Conservation (phyloP, 1,140 invertebrate genomes). For the Pogonus chalceus region DNA sequence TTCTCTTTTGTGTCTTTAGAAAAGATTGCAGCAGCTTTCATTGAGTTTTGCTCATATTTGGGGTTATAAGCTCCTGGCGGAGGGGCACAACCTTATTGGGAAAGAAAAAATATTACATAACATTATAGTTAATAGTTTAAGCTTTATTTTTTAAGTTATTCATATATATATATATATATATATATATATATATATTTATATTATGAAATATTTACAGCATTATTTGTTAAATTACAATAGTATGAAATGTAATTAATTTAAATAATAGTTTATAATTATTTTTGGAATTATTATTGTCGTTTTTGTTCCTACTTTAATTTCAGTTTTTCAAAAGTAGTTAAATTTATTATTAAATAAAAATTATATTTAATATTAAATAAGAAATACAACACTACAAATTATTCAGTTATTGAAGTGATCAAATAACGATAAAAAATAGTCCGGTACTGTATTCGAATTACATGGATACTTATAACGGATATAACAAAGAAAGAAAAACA, state of each 20-base stretch:
- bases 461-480: too few species aligned
- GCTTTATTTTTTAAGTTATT: neutral
- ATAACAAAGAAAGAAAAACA: too few species aligned
- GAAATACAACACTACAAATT: too few species aligned
- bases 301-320: too few species aligned
- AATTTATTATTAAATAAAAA: too few species aligned
- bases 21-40: neutral
- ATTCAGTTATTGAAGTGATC: too few species aligned
- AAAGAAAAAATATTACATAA: neutral
- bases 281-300: too few species aligned
- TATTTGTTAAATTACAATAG: neutral
- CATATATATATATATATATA: neutral
- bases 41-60: slow-evolving; percentile 7
- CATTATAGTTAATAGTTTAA: neutral
- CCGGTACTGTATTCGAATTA: too few species aligned
- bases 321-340: too few species aligned
- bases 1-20: slow-evolving; percentile 1
- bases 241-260: too few species aligned
- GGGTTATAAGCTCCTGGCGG: slow-evolving; percentile 1
- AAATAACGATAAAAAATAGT: too few species aligned
- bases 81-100: neutral
- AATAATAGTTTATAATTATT: neutral
- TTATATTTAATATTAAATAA: too few species aligned
- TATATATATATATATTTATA: neutral
- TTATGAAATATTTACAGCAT: neutral